Percentiles rank a stretch among this genome's conserved stretches.
These are phyloP conservation scores for Halocaridina rubra DNA, from an alignment of 2,888 invertebrate genomes.

Conservation along the genomic window DNA sequence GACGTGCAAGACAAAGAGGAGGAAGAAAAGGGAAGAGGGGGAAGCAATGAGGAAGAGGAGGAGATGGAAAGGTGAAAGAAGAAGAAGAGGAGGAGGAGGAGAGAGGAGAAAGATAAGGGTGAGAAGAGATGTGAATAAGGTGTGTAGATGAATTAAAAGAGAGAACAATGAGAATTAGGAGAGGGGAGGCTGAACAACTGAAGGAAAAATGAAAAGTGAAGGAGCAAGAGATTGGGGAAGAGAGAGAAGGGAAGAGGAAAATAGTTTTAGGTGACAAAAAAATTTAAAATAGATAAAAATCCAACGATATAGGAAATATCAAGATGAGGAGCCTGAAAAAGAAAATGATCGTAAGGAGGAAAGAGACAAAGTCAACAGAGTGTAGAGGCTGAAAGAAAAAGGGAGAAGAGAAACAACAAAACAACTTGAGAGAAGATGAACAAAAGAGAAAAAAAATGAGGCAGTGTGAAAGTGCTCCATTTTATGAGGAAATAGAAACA, in stretches of 20 bases:
- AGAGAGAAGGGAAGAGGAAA: background rate
- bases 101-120: background rate
- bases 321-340: background rate
- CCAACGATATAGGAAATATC: too few species aligned
- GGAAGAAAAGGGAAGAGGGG: background rate
- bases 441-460: too few species aligned
- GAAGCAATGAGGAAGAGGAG: too few species aligned
- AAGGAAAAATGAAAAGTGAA: background rate
- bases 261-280: too few species aligned
- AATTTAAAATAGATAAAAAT: too few species aligned
- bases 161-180: background rate
- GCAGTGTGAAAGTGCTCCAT: too few species aligned
- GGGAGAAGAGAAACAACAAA: too few species aligned
- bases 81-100: background rate
- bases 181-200: background rate
- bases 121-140: background rate
- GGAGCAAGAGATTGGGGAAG: background rate
- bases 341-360: background rate
- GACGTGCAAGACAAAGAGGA: background rate
- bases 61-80: too few species aligned
- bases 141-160: background rate
- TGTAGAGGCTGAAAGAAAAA: too few species aligned
- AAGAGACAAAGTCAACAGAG: too few species aligned
- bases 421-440: too few species aligned
- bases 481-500: too few species aligned